Conservation (phyloP, 2,797 vertebrate species). For the Neoniphon sammara region DNA sequence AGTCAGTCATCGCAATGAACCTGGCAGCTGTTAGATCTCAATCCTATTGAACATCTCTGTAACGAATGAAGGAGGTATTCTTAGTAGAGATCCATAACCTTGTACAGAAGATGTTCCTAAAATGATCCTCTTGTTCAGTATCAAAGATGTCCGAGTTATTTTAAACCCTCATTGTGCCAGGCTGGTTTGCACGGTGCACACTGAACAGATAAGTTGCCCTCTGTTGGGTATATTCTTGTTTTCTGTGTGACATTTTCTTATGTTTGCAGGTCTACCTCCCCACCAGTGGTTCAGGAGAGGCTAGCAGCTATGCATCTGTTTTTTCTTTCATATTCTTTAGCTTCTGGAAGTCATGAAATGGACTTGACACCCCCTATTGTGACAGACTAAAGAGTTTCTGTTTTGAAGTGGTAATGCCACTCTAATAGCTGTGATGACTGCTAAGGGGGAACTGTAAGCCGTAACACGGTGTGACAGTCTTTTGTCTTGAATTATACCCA, state of each 20-base stretch:
- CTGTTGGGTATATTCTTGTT: not conserved
- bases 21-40: too few relatives aligned
- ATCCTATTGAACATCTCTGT: too few relatives aligned
- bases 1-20: not conserved
- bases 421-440: conserved; percentile 79
- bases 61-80: not conserved
- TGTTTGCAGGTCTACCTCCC: conserved; percentile 10
- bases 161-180: too few relatives aligned
- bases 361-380: conserved; percentile 60
- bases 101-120: too few relatives aligned
- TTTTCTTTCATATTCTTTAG: conserved; percentile 60
- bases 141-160: too few relatives aligned
- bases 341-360: conserved; percentile 64
- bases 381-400: conserved; percentile 68
- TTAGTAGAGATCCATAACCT: not conserved
- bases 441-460: conserved; percentile 71
- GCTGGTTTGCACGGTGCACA: too few relatives aligned
- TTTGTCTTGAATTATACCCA: conserved; percentile 75
- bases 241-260: conserved; percentile 5
- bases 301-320: conserved; percentile 46
- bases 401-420: conserved; percentile 82
- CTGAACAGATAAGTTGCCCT: not conserved
- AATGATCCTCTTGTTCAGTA: too few relatives aligned
- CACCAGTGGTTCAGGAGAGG: conserved; percentile 5
- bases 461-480: conserved; percentile 74